These are phyloP conservation scores for Cyprinodon diabolis DNA, from an alignment of 2,797 vertebrate species.

Conservation along the genomic window DNA sequence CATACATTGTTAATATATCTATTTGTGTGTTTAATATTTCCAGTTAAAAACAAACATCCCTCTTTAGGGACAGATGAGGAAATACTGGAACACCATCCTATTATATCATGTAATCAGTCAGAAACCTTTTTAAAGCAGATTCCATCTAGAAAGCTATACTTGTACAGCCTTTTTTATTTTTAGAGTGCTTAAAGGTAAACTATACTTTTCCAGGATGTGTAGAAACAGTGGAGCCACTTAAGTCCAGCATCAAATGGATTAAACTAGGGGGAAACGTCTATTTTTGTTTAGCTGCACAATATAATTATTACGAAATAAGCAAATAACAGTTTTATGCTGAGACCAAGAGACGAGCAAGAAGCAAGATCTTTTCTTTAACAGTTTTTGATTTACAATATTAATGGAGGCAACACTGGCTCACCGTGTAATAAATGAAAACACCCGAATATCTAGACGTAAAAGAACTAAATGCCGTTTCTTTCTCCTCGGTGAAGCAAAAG, in stretches of 20 bases:
- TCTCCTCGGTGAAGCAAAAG: neutral
- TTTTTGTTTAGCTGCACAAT: neutral
- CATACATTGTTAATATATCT: neutral
- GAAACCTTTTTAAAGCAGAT: neutral
- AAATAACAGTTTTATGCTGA: slow-evolving; percentile 16
- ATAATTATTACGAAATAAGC: neutral
- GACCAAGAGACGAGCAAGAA: neutral
- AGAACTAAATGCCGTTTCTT: accelerated
- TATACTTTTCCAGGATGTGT: neutral
- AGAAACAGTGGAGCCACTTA: neutral
- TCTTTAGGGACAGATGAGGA: too few species aligned
- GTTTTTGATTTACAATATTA: neutral
- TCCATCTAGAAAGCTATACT: neutral
- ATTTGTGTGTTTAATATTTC: neutral
- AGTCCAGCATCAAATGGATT: neutral
- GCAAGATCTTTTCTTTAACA: slow-evolving; percentile 8
- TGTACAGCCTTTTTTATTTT: neutral
- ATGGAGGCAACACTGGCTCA: neutral
- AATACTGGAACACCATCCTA: neutral
- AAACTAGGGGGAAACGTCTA: neutral
- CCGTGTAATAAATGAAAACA: neutral
- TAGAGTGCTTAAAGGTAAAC: neutral
- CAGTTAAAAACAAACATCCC: neutral
- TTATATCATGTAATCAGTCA: neutral
- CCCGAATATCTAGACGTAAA: accelerated